Conservation (phyloP, 64 coral and sea anemone species). For the Pachyseris speciosa region DNA sequence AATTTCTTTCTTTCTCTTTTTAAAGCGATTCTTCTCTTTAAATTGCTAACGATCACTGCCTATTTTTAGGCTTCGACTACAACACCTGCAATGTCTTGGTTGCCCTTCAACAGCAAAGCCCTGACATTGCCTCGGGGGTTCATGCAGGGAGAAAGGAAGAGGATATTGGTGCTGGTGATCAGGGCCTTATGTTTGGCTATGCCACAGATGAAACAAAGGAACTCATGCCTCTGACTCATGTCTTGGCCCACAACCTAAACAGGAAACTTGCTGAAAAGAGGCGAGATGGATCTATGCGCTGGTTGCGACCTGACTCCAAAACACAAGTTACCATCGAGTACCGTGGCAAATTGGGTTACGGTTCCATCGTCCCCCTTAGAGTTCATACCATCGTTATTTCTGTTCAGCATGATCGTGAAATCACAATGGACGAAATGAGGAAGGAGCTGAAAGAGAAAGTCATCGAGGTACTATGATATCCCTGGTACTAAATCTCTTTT, state of each 20-base stretch:
- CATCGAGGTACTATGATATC: conserved; percentile 96
- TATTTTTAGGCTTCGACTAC: conserved; percentile 99
- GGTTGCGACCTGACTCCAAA: conserved; percentile 93
- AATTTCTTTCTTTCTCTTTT: too few relatives aligned
- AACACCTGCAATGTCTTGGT: conserved; percentile 99
- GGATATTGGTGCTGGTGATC: conserved; percentile 97
- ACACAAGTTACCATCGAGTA: conserved; percentile 99
- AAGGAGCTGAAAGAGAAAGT: conserved; percentile 86
- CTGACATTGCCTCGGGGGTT: conserved; percentile 92
- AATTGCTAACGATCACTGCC: too few relatives aligned
- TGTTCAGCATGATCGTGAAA: conserved; percentile 83
- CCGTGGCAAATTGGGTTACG: conserved; percentile 73
- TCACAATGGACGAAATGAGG: conserved; percentile 74
- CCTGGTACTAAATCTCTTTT: too few relatives aligned
- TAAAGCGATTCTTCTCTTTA: too few relatives aligned
- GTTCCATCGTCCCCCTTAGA: conserved; percentile 77
- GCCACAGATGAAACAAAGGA: conserved; percentile 97
- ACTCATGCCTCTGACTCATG: conserved; percentile 95
- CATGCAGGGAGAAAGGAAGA: conserved; percentile 86
- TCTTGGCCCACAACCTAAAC: conserved; percentile 90
- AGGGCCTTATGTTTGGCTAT: conserved; percentile 99
- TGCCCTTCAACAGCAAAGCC: conserved; percentile 94
- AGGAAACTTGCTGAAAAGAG: conserved; percentile 84
- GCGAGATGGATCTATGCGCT: conserved; percentile 85
- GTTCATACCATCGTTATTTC: conserved; percentile 97